Percentiles rank a stretch among this genome's conserved stretches.
phyloP scores from a whole-genome alignment of 2,888 invertebrate genomes.

The Hoplodrina ambigua region DNA sequence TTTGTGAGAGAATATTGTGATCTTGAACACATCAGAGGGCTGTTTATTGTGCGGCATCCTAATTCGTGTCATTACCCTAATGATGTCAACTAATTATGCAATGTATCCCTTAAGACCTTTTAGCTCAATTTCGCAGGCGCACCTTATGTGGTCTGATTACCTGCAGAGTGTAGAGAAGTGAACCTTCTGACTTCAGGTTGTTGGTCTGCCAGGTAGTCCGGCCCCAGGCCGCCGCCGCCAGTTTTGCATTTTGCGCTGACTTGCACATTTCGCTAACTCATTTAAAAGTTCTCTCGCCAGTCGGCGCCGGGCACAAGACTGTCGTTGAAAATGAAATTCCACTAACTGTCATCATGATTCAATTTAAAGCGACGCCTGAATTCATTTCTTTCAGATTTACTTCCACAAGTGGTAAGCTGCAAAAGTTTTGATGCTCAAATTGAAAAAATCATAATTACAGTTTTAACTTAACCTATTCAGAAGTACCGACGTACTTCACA shows the following conservation, averaged over 20 bases:
- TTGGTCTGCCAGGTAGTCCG: neutral
- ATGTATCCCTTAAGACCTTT: neutral
- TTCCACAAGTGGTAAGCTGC: constrained; percentile 3
- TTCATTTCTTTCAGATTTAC: constrained; percentile 19
- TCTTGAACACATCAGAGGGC: neutral
- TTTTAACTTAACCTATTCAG: neutral
- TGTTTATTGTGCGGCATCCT: neutral
- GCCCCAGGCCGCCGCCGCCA: constrained; percentile 8
- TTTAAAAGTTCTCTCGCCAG: constrained; percentile 60
- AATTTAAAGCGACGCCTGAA: constrained; percentile 24
- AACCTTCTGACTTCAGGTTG: neutral
- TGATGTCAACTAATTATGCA: no score
- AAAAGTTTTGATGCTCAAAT: constrained; percentile 2
- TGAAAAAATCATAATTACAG: neutral
- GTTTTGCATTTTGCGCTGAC: constrained; percentile 62
- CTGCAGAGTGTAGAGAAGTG: neutral
- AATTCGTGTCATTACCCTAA: no score
- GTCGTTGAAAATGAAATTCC: constrained; percentile 40
- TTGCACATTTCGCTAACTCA: constrained; percentile 66
- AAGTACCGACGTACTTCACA: neutral
- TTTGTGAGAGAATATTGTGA: no score
- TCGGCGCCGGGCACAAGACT: constrained; percentile 17
- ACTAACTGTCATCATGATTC: constrained; percentile 56
- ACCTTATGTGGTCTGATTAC: neutral
- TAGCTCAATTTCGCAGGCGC: neutral